Conservation (phyloP, 2,113 vertebrate genomes). For the Pseudopodoces humilis region DNA sequence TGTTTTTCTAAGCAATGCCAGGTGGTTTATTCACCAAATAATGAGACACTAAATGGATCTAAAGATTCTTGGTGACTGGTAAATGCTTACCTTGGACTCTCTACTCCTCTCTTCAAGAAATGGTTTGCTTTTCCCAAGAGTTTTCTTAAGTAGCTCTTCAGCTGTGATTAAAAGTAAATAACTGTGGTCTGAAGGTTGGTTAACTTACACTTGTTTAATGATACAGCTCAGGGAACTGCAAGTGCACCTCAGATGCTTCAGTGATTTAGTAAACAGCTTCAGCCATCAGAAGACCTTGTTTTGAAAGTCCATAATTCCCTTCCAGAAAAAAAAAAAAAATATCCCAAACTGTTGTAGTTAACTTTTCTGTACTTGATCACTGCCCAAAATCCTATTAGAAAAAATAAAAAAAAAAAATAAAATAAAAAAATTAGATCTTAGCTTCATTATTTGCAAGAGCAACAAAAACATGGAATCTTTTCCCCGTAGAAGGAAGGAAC, state of each 20-base stretch:
- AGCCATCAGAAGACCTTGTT: not conserved
- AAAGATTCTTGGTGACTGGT: not conserved
- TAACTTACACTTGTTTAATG: conserved; percentile 8
- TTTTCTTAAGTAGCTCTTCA: conserved; percentile 36
- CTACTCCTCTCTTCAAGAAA: not conserved
- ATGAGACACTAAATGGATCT: conserved; percentile 48
- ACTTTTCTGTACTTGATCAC: not conserved
- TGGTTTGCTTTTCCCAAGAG: conserved; percentile 33
- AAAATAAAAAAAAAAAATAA: not conserved
- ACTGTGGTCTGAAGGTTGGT: not conserved
- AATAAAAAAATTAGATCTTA: not conserved
- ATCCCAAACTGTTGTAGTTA: not conserved
- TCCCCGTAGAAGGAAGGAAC: not conserved
- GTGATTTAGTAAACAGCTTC: not conserved
- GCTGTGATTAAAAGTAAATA: conserved; percentile 36
- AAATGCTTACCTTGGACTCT: conserved; percentile 32
- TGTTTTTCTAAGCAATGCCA: conserved; percentile 13
- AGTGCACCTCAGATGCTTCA: not conserved
- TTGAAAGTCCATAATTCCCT: not conserved
- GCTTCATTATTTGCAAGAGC: not conserved
- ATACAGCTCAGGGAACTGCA: not conserved
- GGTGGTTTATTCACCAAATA: conserved; percentile 40
- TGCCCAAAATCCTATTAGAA: not conserved
- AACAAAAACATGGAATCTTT: not conserved
- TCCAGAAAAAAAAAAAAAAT: not conserved